phyloP scores from a whole-genome alignment of 2,888 invertebrate species.

The Gymnoscelis rufifasciata region DNA sequence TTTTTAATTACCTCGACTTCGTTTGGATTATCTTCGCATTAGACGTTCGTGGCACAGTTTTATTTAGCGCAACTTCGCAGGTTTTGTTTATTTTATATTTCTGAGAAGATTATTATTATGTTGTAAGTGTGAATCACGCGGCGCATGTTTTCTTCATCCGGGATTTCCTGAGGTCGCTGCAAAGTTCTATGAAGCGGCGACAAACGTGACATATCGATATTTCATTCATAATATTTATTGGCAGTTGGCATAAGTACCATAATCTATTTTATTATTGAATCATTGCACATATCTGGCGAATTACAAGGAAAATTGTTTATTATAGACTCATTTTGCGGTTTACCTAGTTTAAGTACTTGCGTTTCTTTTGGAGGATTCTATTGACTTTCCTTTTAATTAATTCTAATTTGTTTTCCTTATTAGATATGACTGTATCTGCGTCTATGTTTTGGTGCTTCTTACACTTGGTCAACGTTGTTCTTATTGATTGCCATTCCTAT shows the following conservation, averaged over 20 bases:
- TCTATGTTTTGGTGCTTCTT: no score
- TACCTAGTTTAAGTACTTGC: neutral
- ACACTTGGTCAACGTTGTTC: no score
- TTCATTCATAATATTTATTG: neutral
- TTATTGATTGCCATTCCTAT: neutral
- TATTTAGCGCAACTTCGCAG: conserved; percentile 9
- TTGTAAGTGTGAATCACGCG: conserved; percentile 13
- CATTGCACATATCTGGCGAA: conserved; percentile 3
- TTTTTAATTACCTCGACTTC: conserved; percentile 20
- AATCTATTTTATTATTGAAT: neutral
- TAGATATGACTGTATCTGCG: no score
- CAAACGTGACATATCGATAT: neutral
- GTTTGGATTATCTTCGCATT: conserved; percentile 13
- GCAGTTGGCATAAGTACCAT: no score
- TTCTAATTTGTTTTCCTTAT: neutral
- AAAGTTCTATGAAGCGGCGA: neutral
- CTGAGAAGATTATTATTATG: conserved; percentile 17
- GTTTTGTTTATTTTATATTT: conserved; percentile 7
- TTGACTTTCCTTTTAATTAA: neutral
- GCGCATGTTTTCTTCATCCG: conserved; percentile 15
- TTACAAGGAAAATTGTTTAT: neutral
- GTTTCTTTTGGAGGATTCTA: conserved; percentile 1
- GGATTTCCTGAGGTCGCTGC: conserved; percentile 18
- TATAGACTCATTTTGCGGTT: conserved; percentile 5
- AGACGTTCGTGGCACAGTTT: conserved; percentile 16